Base-by-base conservation (phyloP, 2,888 invertebrate genomes). In the Cryptops parisi region DNA sequence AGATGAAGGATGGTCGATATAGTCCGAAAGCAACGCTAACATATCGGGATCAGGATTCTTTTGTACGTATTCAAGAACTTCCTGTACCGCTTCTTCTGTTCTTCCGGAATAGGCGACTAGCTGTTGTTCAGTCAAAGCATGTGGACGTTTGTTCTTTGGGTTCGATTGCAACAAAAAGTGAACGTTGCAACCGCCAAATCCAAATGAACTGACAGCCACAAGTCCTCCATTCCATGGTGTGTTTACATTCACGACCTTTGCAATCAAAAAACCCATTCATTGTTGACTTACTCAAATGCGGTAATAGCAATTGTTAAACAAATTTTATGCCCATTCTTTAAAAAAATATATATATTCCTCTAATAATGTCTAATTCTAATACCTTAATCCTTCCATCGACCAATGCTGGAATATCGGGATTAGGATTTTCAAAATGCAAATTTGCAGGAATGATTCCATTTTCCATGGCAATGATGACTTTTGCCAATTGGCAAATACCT, bases 151-250 rank as follows among this genome's bases (percentile, higher is more conserved):
- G 4, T 78, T 79, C 64, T 81, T 81, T 1, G 81, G 78, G 67
- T 85, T 81, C 4, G 88, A 84, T 66, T 82, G 80, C 15, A 94
- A 74, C 60, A 94, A 76, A 1, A 89, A 72, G 71, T 94, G 93
- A n/a, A 87, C 90, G 71, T 93, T 93, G 43, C 91, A 89, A 52
- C 98, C 98, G 57, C 97, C 97, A 72, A 97, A 97, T 19, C 97
- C 97, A 70, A 98, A 98, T 6, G 94, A 94, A 73, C 97, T 98
- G 26, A 98, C 71, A 22, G 84, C 94, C 50, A 88, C 81, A 55
- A 88, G 76, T n/a, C 94, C 94, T 47, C 94, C 94, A 52, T 82
- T 79, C 84, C 87, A 94, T 24, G 81, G 78, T 57, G 78, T 81
- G 63, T 84, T 80, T 67, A 82, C 78, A 59, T 83, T 78, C 21